Evolutionary conservation across 2,797 vertebrate species (phyloP).

Genomic region (Apogon hyalosoma): DNA sequence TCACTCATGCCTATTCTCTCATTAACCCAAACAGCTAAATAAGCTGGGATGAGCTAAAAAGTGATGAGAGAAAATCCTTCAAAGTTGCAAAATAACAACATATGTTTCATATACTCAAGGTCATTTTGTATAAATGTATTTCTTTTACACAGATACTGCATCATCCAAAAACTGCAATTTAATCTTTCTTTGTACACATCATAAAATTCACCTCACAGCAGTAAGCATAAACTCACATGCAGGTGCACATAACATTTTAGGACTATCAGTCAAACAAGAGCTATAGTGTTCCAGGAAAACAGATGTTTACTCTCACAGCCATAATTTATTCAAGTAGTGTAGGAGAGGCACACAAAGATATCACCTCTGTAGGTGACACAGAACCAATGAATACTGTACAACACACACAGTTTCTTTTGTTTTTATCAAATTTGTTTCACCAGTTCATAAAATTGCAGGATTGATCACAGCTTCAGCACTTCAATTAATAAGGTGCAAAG

Average conservation of each 20-base stretch:
- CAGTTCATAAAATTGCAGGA: slow-evolving; percentile 37
- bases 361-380: background rate
- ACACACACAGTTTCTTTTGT: slow-evolving; percentile 12
- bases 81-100: background rate
- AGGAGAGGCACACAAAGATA: slow-evolving; percentile 7
- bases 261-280: slow-evolving; percentile 13
- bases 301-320: slow-evolving; percentile 1
- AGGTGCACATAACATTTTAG: slow-evolving; percentile 3
- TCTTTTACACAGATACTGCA: background rate
- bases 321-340: slow-evolving; percentile 12
- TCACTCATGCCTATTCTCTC: too few relatives aligned
- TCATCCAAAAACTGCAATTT: background rate
- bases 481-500: slow-evolving; percentile 16
- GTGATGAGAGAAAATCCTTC: background rate
- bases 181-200: slow-evolving; percentile 1
- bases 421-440: slow-evolving; percentile 35
- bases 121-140: slow-evolving; percentile 8
- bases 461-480: slow-evolving; percentile 20
- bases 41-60: too few relatives aligned
- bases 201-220: slow-evolving; percentile 10
- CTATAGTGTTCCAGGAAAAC: slow-evolving; percentile 3
- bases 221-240: slow-evolving; percentile 4
- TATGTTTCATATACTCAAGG: background rate
- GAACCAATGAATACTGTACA: background rate
- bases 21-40: too few relatives aligned